Conservation (phyloP, 64 coral and sea anemone genomes). For the Pachyseris speciosa region DNA sequence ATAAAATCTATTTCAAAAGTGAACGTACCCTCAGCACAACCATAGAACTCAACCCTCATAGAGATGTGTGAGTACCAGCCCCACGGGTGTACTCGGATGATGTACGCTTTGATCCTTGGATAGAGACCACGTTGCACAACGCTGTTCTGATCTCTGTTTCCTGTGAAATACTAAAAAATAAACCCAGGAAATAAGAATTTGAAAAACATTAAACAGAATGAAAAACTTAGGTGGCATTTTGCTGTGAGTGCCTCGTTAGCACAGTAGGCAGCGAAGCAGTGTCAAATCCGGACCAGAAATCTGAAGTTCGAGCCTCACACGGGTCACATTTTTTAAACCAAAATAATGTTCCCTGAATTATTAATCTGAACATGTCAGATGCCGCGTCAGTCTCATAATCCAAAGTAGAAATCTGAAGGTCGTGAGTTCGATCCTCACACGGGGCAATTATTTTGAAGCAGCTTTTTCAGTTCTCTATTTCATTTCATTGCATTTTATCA, state of each 20-base stretch:
- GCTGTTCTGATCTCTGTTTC: constrained; percentile 74
- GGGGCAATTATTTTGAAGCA: no score
- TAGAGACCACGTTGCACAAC: constrained; percentile 68
- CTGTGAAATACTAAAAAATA: constrained; percentile 72
- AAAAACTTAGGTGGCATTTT: background rate
- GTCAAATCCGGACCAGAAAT: constrained; percentile 48
- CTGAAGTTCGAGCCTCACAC: constrained; percentile 71
- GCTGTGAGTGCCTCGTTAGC: constrained; percentile 49
- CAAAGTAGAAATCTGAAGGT: constrained; percentile 69
- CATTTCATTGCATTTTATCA: no score
- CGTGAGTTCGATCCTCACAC: constrained; percentile 74
- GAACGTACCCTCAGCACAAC: constrained; percentile 49
- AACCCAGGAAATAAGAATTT: background rate
- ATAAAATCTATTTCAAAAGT: no score
- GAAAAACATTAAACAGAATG: background rate
- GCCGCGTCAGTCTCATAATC: no score
- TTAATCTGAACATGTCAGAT: no score
- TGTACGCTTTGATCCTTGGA: constrained; percentile 57
- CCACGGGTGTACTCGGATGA: constrained; percentile 67
- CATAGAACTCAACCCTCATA: constrained; percentile 83
- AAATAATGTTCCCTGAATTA: no score
- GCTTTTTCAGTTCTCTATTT: no score
- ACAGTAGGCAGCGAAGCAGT: constrained; percentile 63
- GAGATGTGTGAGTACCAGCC: constrained; percentile 64
- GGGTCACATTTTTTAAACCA: no score